Evolutionary conservation across 2,797 vertebrate genomes (phyloP).

Genomic region (Gobio occitaniae): DNA sequence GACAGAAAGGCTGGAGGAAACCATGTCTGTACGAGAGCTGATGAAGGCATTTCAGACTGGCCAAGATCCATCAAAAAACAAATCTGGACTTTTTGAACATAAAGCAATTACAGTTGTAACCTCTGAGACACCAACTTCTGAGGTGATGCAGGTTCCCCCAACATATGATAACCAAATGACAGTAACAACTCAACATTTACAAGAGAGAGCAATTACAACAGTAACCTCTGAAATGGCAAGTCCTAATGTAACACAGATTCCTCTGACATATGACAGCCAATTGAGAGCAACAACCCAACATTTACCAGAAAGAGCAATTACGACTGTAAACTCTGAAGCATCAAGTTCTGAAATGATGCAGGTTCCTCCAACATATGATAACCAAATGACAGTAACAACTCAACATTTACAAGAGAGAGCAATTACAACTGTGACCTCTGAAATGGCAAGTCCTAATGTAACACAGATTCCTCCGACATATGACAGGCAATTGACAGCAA

Average conservation of each 20-base stretch:
- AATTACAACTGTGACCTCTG: conserved; percentile 35
- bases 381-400: neutral
- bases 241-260: conserved; percentile 40
- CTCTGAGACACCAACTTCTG: conserved; percentile 56
- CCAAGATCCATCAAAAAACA: conserved; percentile 93
- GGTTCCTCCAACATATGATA: neutral
- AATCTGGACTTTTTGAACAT: conserved; percentile 93
- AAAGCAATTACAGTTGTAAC: conserved; percentile 69
- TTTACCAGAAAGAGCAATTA: neutral
- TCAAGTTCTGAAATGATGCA: neutral
- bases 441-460: conserved; percentile 15
- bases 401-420: neutral
- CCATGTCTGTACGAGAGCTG: conserved; percentile 94
- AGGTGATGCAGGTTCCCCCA: conserved; percentile 31
- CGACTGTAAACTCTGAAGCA: conserved; percentile 51
- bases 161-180: conserved; percentile 26
- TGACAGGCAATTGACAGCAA: neutral
- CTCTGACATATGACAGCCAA: neutral
- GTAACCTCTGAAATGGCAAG: conserved; percentile 54
- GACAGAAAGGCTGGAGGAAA: conserved; percentile 93
- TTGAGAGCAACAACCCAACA: neutral
- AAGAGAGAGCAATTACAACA: neutral
- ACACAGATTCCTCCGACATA: neutral
- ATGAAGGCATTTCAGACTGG: conserved; percentile 97
- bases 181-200: neutral